Percentiles rank a stretch among this genome's conserved stretches.
Conservation (phyloP, 2,797 vertebrate species). For the Synanceia verrucosa region DNA sequence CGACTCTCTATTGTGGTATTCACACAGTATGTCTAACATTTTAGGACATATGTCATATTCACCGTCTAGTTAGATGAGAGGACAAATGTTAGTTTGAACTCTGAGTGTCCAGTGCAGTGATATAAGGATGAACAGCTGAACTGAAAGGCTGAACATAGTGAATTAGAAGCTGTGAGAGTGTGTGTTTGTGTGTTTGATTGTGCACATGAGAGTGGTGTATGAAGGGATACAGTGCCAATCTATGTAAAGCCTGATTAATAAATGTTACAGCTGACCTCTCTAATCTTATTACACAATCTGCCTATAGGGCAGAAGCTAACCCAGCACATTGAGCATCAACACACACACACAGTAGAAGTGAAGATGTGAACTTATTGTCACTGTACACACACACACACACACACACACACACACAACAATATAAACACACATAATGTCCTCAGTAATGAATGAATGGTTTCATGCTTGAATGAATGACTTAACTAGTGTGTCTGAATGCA, state of each 20-base stretch:
- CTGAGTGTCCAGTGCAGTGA: background rate
- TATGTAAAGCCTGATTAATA: constrained; percentile 59
- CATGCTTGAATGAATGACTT: background rate
- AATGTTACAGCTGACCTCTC: constrained; percentile 53
- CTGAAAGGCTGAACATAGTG: background rate
- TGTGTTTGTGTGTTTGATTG: background rate
- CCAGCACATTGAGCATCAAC: constrained; percentile 7
- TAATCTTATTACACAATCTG: constrained; percentile 64
- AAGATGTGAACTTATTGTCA: background rate
- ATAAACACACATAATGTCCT: background rate
- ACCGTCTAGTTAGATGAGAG: background rate
- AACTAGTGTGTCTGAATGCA: background rate
- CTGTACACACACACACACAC: constrained; percentile 3
- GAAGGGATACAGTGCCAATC: background rate
- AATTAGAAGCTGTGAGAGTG: constrained; percentile 1
- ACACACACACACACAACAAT: background rate
- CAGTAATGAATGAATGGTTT: background rate
- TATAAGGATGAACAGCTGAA: background rate
- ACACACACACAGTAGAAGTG: background rate
- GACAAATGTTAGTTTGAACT: background rate
- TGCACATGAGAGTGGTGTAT: background rate
- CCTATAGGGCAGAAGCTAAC: constrained; percentile 20
- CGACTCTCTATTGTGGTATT: background rate
- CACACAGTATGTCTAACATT: background rate
- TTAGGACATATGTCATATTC: background rate